These are phyloP conservation scores for Tupiocoris notatus DNA, from an alignment of 2,888 invertebrate genomes.

Conservation along the genomic window DNA sequence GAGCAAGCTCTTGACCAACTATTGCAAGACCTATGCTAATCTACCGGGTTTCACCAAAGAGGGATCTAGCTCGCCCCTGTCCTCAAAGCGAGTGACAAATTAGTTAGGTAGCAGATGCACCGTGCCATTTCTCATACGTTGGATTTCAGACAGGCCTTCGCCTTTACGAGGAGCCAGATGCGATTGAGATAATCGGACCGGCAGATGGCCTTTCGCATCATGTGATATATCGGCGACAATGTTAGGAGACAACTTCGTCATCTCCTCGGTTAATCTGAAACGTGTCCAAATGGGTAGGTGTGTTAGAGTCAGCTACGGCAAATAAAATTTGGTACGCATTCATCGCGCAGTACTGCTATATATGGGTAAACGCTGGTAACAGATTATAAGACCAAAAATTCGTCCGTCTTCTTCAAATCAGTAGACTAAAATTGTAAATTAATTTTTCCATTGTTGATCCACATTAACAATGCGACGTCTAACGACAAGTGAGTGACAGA, in stretches of 20 bases:
- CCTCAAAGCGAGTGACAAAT: conserved; percentile 34
- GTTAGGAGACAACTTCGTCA: neutral
- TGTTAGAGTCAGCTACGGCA: neutral
- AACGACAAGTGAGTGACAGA: too few relatives aligned
- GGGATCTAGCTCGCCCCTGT: neutral
- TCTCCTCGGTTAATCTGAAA: neutral
- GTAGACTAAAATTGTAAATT: too few relatives aligned
- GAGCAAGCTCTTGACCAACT: neutral
- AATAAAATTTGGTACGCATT: neutral
- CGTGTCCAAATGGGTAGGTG: neutral
- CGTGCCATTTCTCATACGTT: conserved; percentile 24
- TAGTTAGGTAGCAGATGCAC: conserved; percentile 35
- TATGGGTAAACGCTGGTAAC: too few relatives aligned
- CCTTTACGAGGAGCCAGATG: neutral
- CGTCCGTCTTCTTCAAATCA: too few relatives aligned
- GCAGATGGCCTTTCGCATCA: conserved; percentile 23
- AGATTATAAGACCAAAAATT: too few relatives aligned
- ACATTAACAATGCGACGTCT: too few relatives aligned
- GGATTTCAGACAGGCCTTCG: conserved; percentile 5
- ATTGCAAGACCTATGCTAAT: conserved; percentile 26
- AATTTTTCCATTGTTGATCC: too few relatives aligned
- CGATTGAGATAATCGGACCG: conserved; percentile 29
- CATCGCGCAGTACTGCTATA: too few relatives aligned
- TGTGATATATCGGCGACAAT: conserved; percentile 11
- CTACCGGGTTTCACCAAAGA: conserved; percentile 5